Base-by-base conservation (phyloP, 1,140 invertebrate species). In the Caenorhabditis elegans region DNA sequence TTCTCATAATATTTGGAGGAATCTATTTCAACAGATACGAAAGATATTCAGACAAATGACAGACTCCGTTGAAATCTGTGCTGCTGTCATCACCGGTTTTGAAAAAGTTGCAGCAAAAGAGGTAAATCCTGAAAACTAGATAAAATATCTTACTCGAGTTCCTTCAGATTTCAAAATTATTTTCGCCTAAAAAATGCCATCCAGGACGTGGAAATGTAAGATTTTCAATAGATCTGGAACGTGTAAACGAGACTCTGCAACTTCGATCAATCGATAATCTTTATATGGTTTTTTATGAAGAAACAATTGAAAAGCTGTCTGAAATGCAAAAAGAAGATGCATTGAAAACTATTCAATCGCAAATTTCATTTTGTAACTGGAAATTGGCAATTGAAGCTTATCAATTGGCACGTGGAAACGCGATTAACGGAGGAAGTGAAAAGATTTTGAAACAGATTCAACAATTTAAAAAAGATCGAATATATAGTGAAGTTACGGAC, bases 241-340 rank as follows among this genome's bases (percentile, higher is more conserved):
- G 10, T 46, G 39, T 70, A 8, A 34, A 15, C 3, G 31, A 65
- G n/a, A 48, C 26, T 3, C n/a, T 60, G 34, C 22, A 79, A 34
- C 39, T 79, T 17, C 51, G 78, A 26, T 65, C 78, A 1, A 24
- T 79, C 15, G 78, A 79, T 34, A 79, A 79, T 48, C 36, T 79
- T 6, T 79, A 65, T 36, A 53, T 39, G 3, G 55, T 79, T n/a
- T 65, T 79, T 11, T 79, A 65, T 55, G 51, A 79, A 4, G 34
- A 43, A 8, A 10, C 19, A 10, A 26, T 65, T 15, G 46, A 47
- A 4, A 22, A 22, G 24, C 31, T 79, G 17, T 26, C 34, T 4
- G 17, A 24, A 13, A 34, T 65, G 51, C 13, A 46, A 22, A 48
- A 70, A 43, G 39, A 79, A 22, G 28, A 46, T 8, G 51, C 78